Conservation (phyloP, 2,888 invertebrate species). For the Hyalella azteca region DNA sequence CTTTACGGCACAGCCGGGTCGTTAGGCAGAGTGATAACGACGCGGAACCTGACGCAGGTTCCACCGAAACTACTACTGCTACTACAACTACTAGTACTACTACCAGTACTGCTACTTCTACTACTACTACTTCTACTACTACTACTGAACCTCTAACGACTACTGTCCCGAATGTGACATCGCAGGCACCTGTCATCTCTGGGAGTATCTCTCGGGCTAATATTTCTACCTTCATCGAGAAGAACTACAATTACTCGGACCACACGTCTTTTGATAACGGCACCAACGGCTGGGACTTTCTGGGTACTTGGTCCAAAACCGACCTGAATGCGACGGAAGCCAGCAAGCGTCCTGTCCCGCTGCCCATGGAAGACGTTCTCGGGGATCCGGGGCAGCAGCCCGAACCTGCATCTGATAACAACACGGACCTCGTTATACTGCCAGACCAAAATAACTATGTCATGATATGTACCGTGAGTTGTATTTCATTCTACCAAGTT, state of each 20-base stretch:
- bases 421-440: background rate
- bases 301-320: constrained; percentile 41
- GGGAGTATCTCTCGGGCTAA: background rate
- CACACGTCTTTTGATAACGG: constrained; percentile 38
- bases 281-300: constrained; percentile 40
- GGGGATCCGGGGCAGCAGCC: background rate
- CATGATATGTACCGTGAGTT: background rate
- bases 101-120: background rate
- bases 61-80: background rate
- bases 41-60: background rate
- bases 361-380: too few relatives aligned
- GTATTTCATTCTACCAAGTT: too few relatives aligned
- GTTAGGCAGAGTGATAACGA: too few relatives aligned
- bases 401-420: background rate
- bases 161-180: background rate
- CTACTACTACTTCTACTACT: background rate
- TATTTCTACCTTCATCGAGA: background rate
- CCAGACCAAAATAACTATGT: background rate
- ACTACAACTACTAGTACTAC: background rate
- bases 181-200: background rate
- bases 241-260: constrained; percentile 14
- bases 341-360: constrained; percentile 5
- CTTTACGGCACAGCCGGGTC: too few relatives aligned
- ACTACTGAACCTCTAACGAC: background rate
- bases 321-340: background rate